Evolutionary conservation across 92 coral and sea anemone species (phyloP).

Genomic region (Actinostola sp.): DNA sequence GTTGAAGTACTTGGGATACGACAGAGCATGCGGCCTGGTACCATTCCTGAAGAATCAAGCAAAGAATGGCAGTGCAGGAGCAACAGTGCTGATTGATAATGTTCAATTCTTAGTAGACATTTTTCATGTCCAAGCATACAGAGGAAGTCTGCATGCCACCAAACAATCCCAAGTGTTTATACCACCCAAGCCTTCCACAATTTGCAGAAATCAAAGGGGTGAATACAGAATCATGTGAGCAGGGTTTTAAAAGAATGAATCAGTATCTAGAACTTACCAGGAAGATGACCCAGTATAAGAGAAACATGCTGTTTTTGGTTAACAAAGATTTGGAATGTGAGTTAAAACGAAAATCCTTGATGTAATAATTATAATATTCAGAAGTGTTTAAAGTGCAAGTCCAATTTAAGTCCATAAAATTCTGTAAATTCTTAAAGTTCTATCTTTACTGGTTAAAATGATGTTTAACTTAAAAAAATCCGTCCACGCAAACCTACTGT

Average conservation of each 20-base stretch:
- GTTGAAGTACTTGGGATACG: slow-evolving; percentile 61
- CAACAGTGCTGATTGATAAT: slow-evolving; percentile 46
- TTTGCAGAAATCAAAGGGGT: slow-evolving; percentile 53
- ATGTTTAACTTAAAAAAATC: too few species aligned
- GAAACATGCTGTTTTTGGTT: slow-evolving; percentile 60
- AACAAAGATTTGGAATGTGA: slow-evolving; percentile 54
- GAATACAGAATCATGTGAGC: slow-evolving; percentile 73
- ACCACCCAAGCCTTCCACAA: slow-evolving; percentile 52
- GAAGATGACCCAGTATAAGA: slow-evolving; percentile 64
- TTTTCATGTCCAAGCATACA: slow-evolving; percentile 73
- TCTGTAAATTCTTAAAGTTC: too few species aligned
- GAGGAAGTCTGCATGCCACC: slow-evolving; percentile 74
- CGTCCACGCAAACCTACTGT: too few species aligned
- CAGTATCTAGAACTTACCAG: slow-evolving; percentile 57
- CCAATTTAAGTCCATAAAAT: too few species aligned
- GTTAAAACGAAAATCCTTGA: slow-evolving; percentile 30
- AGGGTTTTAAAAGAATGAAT: slow-evolving; percentile 64
- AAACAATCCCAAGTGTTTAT: slow-evolving; percentile 53
- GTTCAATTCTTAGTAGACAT: slow-evolving; percentile 68
- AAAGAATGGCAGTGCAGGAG: slow-evolving; percentile 66
- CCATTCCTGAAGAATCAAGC: slow-evolving; percentile 61
- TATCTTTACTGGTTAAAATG: too few species aligned
- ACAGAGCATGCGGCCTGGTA: slow-evolving; percentile 68
- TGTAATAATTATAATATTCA: too few species aligned
- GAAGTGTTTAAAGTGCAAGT: too few species aligned